Evolutionary conservation across 2,888 invertebrate genomes (phyloP).

Genomic region (Acholoe squamosa): DNA sequence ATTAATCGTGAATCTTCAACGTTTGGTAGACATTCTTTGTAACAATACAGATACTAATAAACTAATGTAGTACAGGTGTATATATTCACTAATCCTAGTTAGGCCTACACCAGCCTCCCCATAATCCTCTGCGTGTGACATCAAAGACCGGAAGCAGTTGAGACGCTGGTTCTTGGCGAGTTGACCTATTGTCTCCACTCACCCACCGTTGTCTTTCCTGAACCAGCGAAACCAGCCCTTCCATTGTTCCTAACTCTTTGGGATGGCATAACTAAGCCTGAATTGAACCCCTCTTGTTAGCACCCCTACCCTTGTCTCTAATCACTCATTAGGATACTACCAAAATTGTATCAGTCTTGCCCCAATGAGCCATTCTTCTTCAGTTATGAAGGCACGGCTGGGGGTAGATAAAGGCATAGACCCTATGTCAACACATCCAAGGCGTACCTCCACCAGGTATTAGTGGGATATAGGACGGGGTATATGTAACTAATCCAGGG

Average conservation of each 20-base stretch:
- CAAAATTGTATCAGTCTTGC: background rate
- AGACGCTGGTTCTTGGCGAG: background rate
- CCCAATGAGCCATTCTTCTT: background rate
- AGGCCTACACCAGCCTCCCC: too few species aligned
- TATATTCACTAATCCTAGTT: too few species aligned
- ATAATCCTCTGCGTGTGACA: background rate
- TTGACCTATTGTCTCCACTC: background rate
- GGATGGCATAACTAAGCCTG: background rate
- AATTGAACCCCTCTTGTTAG: slow-evolving; percentile 8
- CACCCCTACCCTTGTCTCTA: background rate
- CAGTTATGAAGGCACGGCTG: background rate
- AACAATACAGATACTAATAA: too few species aligned
- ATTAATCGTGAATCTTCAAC: too few species aligned
- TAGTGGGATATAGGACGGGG: background rate
- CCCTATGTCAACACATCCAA: background rate
- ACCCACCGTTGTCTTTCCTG: background rate
- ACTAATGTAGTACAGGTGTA: too few species aligned
- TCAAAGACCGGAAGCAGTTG: slow-evolving; percentile 6
- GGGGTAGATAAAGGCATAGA: background rate
- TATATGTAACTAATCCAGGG: background rate
- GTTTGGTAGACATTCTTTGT: too few species aligned
- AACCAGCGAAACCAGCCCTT: background rate
- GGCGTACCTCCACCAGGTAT: too few species aligned
- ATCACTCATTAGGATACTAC: slow-evolving; percentile 7
- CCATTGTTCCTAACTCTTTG: background rate